Conservation (phyloP, 2,113 vertebrate genomes). For the Gavia stellata region DNA sequence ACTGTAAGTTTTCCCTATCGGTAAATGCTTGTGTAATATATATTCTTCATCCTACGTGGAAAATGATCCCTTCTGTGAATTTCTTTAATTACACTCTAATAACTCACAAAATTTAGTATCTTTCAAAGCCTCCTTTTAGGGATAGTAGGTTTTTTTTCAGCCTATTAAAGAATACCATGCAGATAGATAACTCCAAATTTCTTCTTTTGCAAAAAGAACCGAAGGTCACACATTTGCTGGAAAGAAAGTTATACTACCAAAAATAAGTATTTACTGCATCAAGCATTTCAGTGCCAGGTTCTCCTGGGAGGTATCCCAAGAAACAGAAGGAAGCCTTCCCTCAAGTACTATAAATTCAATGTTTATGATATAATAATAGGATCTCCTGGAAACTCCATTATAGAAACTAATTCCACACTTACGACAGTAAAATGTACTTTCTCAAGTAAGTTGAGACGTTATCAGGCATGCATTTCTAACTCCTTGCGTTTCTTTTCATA, state of each 20-base stretch:
- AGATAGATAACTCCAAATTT: background rate
- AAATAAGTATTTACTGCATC: conserved; percentile 17
- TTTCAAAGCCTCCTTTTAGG: background rate
- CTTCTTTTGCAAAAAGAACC: background rate
- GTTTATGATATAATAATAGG: background rate
- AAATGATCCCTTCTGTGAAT: background rate
- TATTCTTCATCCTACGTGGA: background rate
- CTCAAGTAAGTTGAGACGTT: background rate
- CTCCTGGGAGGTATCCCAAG: background rate
- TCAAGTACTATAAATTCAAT: background rate
- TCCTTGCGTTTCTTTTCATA: background rate
- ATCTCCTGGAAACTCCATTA: background rate
- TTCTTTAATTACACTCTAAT: background rate
- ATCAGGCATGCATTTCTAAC: background rate
- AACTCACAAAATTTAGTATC: background rate
- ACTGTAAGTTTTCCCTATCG: background rate
- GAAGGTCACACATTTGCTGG: background rate
- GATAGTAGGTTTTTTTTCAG: background rate
- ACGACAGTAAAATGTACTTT: background rate
- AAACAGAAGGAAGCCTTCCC: background rate
- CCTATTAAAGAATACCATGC: background rate
- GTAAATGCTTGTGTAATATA: background rate
- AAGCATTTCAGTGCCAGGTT: background rate
- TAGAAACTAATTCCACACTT: background rate
- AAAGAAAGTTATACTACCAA: background rate